A percentile compares a stretch with the other conserved stretches of the same genome.
phyloP scores from a whole-genome alignment of 2,888 invertebrate genomes.

The Drosophila differens region DNA sequence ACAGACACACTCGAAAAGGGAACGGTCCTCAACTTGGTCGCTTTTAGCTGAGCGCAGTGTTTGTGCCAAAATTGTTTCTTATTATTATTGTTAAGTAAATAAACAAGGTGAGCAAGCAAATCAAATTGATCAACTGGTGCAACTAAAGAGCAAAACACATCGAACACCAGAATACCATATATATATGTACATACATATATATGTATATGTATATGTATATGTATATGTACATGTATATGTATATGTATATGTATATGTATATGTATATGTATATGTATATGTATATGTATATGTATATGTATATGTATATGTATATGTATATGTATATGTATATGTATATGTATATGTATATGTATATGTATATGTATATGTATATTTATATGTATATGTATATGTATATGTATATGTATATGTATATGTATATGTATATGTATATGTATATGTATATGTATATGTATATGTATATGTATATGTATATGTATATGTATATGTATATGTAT shows the following conservation, averaged over 20 bases:
- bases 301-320: neutral
- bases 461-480: neutral
- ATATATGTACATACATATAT: neutral
- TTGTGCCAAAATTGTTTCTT: constrained; percentile 22
- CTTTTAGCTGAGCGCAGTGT: constrained; percentile 14
- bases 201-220: neutral
- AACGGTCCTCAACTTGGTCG: constrained; percentile 31
- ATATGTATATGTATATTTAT: neutral
- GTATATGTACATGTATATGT: neutral
- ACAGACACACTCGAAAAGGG: constrained; percentile 33
- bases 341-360: neutral
- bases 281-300: neutral
- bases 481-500: accelerated
- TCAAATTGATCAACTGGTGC: constrained; percentile 9
- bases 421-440: neutral
- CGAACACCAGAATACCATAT: constrained; percentile 3
- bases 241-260: neutral
- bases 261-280: neutral
- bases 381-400: neutral
- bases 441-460: neutral
- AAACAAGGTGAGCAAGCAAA: constrained; percentile 35
- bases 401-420: neutral
- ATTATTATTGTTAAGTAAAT: constrained; percentile 15
- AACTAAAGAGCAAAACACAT: constrained; percentile 24
- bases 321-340: neutral